Evolutionary conservation across 64 coral and sea anemone species (phyloP), one percentile per base, ranked within the genome.

Genomic region (Montipora efflorescens): DNA sequence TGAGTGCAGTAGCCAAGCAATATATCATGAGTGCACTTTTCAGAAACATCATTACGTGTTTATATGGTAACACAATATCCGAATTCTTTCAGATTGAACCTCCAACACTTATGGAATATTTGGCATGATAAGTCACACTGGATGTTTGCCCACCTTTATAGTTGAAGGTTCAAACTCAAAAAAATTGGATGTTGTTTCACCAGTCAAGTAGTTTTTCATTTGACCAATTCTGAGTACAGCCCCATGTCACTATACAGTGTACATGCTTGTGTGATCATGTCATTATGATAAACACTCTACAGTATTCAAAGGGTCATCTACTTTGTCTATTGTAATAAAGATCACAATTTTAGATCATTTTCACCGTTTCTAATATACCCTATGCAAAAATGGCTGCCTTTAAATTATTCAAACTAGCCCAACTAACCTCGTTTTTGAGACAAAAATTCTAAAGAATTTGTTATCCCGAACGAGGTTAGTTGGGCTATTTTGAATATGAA

Each of bases 1-100:
- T 88, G 18, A 74, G 85, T 88, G 62, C 85, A 88, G 85, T 88
- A 68, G 66, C 66, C 3, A 68, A 68, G 66, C 66, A 68, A 68
- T 68, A 68, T 18, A 68, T 68, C 3, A 5, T 68, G 66, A 21
- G 66, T 5, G 66, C 66, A 68, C 19, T 68, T 68, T 18, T 68
- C 0, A 68, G 66, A 68, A 68, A 68, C 66, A 68, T 68, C 15
- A 0, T 68, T 68, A 68, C 13, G 21, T 68, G 66, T 15, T 68
- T 68, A 1, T 68, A 68, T 68, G 1, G 66, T 68, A 68, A 28
- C 28, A 68, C 66, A 68, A 68, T 18, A 68, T 68, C 66, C 66
- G 66, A 68, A 68, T 68, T 68, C 0, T 68, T 68, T 68, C 0
- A 68, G 0, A 68, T 68, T 68, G 66, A 68, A 4, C 66, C 66